Conservation (phyloP, 2,888 invertebrate species). For the Perizoma flavofasciatum region DNA sequence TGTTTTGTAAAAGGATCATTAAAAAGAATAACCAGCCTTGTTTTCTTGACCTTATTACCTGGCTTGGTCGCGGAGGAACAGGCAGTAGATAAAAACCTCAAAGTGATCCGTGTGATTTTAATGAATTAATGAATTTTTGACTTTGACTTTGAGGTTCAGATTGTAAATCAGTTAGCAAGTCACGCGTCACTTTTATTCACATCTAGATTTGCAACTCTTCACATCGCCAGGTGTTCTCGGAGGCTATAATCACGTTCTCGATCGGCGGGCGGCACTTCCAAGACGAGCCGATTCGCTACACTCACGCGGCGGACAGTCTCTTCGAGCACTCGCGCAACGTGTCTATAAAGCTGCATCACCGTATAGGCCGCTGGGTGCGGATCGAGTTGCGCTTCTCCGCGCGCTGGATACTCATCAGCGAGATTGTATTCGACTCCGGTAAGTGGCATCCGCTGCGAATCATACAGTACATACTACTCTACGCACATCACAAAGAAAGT, state of each 20-base stretch:
- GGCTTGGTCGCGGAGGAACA: too few relatives aligned
- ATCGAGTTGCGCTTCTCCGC: constrained; percentile 90
- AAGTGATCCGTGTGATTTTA: too few relatives aligned
- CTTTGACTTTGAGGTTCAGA: too few relatives aligned
- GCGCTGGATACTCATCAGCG: constrained; percentile 95
- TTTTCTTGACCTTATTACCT: too few relatives aligned
- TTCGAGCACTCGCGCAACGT: constrained; percentile 93
- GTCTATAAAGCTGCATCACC: constrained; percentile 90
- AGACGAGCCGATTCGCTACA: constrained; percentile 89
- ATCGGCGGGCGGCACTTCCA: constrained; percentile 91
- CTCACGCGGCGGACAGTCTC: constrained; percentile 89
- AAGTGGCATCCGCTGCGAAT: constrained; percentile 46
- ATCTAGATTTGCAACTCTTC: constrained; percentile 4
- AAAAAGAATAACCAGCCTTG: too few relatives aligned
- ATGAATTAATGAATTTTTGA: too few relatives aligned
- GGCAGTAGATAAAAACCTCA: too few relatives aligned
- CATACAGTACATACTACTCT: too few relatives aligned
- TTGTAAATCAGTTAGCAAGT: too few relatives aligned
- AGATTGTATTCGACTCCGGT: constrained; percentile 94
- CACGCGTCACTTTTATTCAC: neutral
- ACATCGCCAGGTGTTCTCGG: constrained; percentile 86
- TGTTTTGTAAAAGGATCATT: too few relatives aligned
- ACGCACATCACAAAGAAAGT: neutral
- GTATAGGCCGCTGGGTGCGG: constrained; percentile 92
- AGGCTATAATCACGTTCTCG: constrained; percentile 90